A percentile compares a stretch with the other conserved stretches of the same genome.
phyloP scores from a whole-genome alignment of 2,888 invertebrate genomes.

The Aphodius granarius region DNA sequence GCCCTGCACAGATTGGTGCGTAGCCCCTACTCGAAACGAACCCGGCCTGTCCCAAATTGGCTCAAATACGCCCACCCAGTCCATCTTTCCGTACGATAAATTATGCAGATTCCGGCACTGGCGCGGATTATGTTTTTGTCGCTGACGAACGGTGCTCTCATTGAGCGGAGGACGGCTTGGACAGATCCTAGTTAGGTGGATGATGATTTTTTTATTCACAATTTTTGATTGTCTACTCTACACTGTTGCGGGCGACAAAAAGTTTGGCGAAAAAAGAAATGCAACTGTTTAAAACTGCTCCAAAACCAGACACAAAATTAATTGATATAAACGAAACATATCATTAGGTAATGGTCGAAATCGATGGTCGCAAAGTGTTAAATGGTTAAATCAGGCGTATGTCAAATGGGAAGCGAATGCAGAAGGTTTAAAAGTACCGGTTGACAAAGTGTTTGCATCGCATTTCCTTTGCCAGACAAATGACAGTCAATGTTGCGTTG shows the following conservation, averaged over 20 bases:
- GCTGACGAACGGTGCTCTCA: neutral
- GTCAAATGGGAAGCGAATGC: too few relatives aligned
- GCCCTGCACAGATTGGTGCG: neutral
- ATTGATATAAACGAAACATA: too few relatives aligned
- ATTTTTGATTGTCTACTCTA: neutral
- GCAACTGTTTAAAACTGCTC: too few relatives aligned
- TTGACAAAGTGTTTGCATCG: neutral
- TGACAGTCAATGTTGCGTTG: neutral
- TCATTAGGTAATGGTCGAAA: too few relatives aligned
- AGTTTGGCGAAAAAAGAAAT: too few relatives aligned
- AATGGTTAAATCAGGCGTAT: neutral
- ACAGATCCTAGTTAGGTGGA: neutral
- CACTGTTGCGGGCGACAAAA: too few relatives aligned
- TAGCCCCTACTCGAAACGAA: neutral
- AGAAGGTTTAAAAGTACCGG: neutral
- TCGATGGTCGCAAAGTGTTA: neutral
- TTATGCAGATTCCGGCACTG: neutral
- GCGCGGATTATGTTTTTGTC: neutral
- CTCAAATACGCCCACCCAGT: neutral
- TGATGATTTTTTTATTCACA: neutral
- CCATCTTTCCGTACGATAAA: neutral
- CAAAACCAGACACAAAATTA: too few relatives aligned
- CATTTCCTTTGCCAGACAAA: neutral
- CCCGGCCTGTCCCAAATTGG: neutral
- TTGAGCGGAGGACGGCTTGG: neutral